Base-by-base conservation (phyloP, 2,888 invertebrate genomes). In the Trachelus troglodyta region DNA sequence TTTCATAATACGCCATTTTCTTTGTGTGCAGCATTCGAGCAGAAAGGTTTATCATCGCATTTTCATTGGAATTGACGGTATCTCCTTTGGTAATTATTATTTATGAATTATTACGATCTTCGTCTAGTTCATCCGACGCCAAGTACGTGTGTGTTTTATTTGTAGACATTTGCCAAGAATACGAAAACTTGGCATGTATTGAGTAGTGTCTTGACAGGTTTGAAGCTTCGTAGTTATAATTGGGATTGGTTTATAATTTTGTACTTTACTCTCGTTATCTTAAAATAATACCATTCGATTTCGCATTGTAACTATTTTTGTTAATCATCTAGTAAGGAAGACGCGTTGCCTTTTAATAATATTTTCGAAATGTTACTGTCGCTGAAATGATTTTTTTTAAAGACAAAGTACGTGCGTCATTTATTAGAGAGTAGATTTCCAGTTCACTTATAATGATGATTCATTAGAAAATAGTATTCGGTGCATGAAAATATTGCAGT, bases 1-100 rank as follows among this genome's bases (percentile, higher is more conserved):
- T 86, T 86, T 86, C 86, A 86, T 86, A 87, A 87, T 85, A 86
- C 86, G 86, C 86, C 86, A 86, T 86, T 86, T 86, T 86, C 86
- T 86, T 87, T 87, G 87, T 86, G 87, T 83, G 83, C 82, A 84
- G 81, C 83, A 83, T 81, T 82, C 79, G 79, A 80, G 77, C 81
- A 84, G 83, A 82, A 81, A 82, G 80, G 81, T 83, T 85, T 84
- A 81, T 69, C 79, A 56, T 74, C 79, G 77, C 84, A 78, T 86
- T 84, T 84, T 83, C 78, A 80, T 81, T 79, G 79, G 77, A 80
- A 82, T 80, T 81, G 79, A 76, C 84, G 86, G 86, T 86, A 86
- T 74, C 33, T 12, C 11, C n/a, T 74, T 33, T 33, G n/a, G 34
- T 74, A 31, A 74, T 34, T 35, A 74, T n/a, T 33, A 30, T 69